Evolutionary conservation across 2,113 vertebrate genomes (phyloP).

Genomic region (Struthidea cinerea): DNA sequence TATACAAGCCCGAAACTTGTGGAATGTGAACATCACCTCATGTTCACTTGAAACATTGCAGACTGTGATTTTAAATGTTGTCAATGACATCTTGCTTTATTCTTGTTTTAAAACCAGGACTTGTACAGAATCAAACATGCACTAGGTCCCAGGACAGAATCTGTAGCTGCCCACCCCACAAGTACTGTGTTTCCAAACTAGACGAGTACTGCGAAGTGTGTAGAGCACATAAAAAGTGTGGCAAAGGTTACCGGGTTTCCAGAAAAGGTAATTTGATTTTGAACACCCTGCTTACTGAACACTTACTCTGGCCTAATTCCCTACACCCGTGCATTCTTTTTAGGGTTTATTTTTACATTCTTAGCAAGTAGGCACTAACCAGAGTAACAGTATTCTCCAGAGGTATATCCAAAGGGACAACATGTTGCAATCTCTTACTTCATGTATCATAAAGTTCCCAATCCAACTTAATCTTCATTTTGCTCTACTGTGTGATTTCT

Average conservation of each 20-base stretch:
- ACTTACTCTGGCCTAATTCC: neutral
- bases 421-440: neutral
- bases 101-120: constrained; percentile 17
- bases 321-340: neutral
- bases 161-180: constrained; percentile 52
- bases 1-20: neutral
- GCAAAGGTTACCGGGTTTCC: constrained; percentile 44
- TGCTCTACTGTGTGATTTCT: neutral
- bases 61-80: neutral
- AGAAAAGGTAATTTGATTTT: constrained; percentile 38
- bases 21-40: neutral
- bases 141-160: constrained; percentile 35
- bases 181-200: constrained; percentile 10
- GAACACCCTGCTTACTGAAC: neutral
- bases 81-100: neutral
- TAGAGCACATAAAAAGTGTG: neutral
- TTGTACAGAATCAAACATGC: constrained; percentile 50
- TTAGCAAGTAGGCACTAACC: neutral
- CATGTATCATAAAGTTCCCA: neutral
- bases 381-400: neutral
- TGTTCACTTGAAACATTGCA: neutral
- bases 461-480: neutral
- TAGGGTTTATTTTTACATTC: neutral
- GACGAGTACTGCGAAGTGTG: constrained; percentile 1
- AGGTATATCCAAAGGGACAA: neutral